These are phyloP conservation scores for Zoanthus sociatus DNA, from an alignment of 92 coral and sea anemone genomes.

Conservation along the genomic window DNA sequence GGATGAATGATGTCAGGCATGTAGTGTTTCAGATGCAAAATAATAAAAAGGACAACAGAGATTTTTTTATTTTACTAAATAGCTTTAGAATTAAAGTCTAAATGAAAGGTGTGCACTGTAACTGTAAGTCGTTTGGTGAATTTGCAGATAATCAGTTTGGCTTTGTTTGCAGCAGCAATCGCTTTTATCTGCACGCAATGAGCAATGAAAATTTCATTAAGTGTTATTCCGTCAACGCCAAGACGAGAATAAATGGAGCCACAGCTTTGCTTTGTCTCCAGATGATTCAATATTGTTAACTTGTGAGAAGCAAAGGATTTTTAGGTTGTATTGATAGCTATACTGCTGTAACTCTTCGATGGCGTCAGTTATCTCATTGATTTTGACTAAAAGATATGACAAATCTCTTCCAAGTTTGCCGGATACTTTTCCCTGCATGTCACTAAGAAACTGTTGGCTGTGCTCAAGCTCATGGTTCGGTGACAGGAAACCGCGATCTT, in stretches of 20 bases:
- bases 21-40: too few relatives aligned
- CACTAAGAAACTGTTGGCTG: too few relatives aligned
- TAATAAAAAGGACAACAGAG: too few relatives aligned
- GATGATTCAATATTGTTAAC: not conserved
- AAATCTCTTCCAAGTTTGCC: not conserved
- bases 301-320: not conserved
- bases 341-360: not conserved
- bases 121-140: too few relatives aligned
- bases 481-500: too few relatives aligned
- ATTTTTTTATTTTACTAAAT: too few relatives aligned
- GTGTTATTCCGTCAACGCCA: not conserved
- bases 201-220: not conserved
- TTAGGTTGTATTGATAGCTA: not conserved
- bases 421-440: not conserved
- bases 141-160: too few relatives aligned
- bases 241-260: not conserved
- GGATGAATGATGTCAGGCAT: too few relatives aligned
- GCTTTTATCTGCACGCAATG: not conserved
- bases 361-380: not conserved
- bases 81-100: too few relatives aligned
- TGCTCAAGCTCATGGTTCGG: too few relatives aligned
- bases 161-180: too few relatives aligned
- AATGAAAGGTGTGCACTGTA: too few relatives aligned
- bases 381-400: not conserved
- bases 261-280: not conserved